A percentile compares a stretch with the other conserved stretches of the same genome.
These are phyloP conservation scores for Illadopsis cleaveri DNA, from an alignment of 2,113 vertebrate species.

Conservation along the genomic window DNA sequence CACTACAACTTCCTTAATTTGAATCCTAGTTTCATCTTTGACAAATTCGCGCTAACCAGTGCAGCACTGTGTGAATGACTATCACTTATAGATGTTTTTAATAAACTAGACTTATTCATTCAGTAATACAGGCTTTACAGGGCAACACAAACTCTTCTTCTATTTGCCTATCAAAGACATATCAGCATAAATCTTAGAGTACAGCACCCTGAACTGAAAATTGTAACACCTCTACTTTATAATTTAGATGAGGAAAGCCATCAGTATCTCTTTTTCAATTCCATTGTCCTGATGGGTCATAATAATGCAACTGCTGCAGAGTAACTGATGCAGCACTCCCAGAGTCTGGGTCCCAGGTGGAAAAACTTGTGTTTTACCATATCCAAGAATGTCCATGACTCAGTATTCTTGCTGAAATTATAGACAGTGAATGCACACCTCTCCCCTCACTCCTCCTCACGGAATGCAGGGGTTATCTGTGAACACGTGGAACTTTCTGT, in stretches of 20 bases:
- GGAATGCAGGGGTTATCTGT: not conserved
- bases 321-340: not conserved
- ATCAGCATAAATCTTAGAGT: not conserved
- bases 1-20: not conserved
- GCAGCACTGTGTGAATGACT: not conserved
- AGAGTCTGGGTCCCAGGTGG: not conserved
- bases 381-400: not conserved
- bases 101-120: not conserved
- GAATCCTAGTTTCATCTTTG: not conserved
- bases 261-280: not conserved
- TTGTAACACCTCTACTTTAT: not conserved
- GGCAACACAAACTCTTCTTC: not conserved
- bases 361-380: not conserved
- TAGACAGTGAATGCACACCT: rapidly evolving
- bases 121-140: not conserved
- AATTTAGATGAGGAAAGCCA: not conserved
- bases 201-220: not conserved
- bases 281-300: not conserved
- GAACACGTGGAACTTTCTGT: not conserved
- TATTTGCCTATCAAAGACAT: not conserved
- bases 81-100: not conserved
- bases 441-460: not conserved
- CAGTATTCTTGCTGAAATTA: not conserved
- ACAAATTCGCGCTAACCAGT: not conserved
- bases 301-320: not conserved